These are phyloP conservation scores for Iguana delicatissima DNA, from an alignment of 2,797 vertebrate genomes.

Conservation along the genomic window DNA sequence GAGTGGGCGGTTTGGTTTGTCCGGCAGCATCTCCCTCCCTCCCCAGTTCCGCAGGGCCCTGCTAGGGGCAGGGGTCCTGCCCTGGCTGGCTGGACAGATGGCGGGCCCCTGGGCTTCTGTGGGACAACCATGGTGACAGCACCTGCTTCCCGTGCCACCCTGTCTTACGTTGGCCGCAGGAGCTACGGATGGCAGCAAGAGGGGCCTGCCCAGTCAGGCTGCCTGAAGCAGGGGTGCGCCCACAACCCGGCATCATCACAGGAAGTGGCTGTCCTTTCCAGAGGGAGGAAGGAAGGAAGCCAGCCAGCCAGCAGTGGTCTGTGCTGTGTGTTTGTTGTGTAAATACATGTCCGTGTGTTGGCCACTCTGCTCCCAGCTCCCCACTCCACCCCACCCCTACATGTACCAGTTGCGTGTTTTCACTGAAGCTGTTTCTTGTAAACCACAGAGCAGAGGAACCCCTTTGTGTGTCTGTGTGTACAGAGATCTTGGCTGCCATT, in stretches of 20 bases:
- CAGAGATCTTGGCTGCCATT: conserved; percentile 74
- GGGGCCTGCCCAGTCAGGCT: neutral
- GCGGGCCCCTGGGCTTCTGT: fast-evolving
- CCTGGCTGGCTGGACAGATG: neutral
- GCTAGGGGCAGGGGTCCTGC: fast-evolving
- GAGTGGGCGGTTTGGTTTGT: neutral
- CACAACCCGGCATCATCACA: neutral
- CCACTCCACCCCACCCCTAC: conserved; percentile 13
- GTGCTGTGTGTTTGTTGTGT: conserved; percentile 47
- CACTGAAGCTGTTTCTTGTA: conserved; percentile 14
- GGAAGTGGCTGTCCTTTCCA: neutral
- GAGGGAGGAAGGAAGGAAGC: neutral
- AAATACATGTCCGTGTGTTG: conserved; percentile 54
- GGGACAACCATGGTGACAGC: neutral
- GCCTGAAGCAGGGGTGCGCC: neutral
- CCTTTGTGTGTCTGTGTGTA: conserved; percentile 62
- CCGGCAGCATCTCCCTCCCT: neutral
- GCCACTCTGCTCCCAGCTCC: neutral
- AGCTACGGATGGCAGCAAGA: neutral
- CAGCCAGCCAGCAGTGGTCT: neutral
- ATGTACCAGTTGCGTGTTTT: conserved; percentile 30
- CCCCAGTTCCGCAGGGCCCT: neutral
- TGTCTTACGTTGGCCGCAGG: neutral
- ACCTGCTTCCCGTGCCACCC: neutral
- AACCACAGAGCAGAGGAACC: conserved; percentile 24